Percentiles rank a stretch among this genome's conserved stretches.
These are phyloP conservation scores for Notocelia uddmanniana DNA, from an alignment of 2,888 invertebrate genomes.

Conservation along the genomic window DNA sequence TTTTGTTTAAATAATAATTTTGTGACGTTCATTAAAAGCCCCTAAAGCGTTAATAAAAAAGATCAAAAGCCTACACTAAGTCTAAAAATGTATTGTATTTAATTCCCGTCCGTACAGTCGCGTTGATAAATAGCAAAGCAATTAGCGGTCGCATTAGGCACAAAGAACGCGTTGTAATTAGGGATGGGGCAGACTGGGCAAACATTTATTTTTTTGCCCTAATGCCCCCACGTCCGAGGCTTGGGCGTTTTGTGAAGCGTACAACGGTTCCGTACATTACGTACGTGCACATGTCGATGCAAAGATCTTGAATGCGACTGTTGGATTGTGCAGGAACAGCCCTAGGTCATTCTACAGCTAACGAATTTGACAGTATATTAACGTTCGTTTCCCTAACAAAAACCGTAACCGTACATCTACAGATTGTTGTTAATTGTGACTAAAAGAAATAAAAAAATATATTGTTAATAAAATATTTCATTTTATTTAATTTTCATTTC, in stretches of 20 bases:
- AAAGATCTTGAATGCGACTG: too few relatives aligned
- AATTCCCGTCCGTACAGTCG: slow-evolving; percentile 42
- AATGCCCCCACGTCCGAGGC: slow-evolving; percentile 38
- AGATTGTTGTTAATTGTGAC: too few relatives aligned
- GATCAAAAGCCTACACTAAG: slow-evolving; percentile 19
- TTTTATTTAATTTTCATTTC: too few relatives aligned
- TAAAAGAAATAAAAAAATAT: too few relatives aligned
- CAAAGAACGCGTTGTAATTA: slow-evolving; percentile 46
- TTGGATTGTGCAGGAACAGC: neutral
- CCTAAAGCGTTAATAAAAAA: slow-evolving; percentile 10
- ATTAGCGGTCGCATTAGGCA: slow-evolving; percentile 45
- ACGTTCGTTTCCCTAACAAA: too few relatives aligned
- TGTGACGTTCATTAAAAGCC: slow-evolving; percentile 1
- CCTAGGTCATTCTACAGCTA: too few relatives aligned
- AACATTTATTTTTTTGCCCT: slow-evolving; percentile 46
- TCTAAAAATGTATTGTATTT: slow-evolving; percentile 35
- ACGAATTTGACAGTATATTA: too few relatives aligned
- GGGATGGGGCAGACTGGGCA: slow-evolving; percentile 43
- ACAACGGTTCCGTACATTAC: slow-evolving; percentile 21
- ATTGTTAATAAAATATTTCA: too few relatives aligned
- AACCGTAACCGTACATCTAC: too few relatives aligned
- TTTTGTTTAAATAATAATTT: slow-evolving; percentile 3
- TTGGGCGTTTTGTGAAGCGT: slow-evolving; percentile 10
- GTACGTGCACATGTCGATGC: neutral
- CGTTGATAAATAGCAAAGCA: slow-evolving; percentile 44